Base-by-base conservation (phyloP, 1,140 invertebrate species). In the Gonioctena quinquepunctata region DNA sequence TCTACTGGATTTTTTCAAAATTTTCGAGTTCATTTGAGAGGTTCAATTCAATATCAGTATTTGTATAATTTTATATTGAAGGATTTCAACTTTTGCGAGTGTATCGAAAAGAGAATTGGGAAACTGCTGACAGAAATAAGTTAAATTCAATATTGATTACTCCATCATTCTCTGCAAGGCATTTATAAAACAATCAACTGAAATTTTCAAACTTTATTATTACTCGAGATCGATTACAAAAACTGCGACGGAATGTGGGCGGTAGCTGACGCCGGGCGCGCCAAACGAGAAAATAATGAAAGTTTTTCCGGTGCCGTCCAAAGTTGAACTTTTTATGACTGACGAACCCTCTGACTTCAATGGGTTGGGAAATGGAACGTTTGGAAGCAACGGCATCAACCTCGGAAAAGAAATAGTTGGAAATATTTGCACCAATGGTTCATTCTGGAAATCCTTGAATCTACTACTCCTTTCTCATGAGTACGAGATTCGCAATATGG, bases 261-360 rank as follows among this genome's bases (percentile, higher is more conserved):
- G 33, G 33, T 42, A 42, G 33, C 33, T 42, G 33, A 42, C 13
- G 7, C 33, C 33, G 16, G 21, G 54, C 25, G 54, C 25, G 54
- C 54, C 54, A 57, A 57, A 57, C 22, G 54, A 57, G 54, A 25
- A 25, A 57, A 57, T 57, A 57, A 57, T 57, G 54, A 13, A 21
- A 57, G 22, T 57, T 57, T 57, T 57, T 57, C 25, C 21, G 7
- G 21, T 21, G 54, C 22, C 22, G 54, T 57, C 54, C 54, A 25
- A 57, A 57, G 54, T 22, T n/a, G 54, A 25, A 22, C 54, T 57
- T 25, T 57, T 57, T 57, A 42, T 42, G 33, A 42, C 33, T n/a
- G 33, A 42, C 13, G 8, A n/a, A n/a, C n/a, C n/a, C n/a, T n/a
- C n/a, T n/a, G n/a, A n/a, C n/a, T n/a, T n/a, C n/a, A n/a, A n/a